Evolutionary conservation across 1,140 invertebrate genomes (phyloP).

Genomic region (Aphaenogaster ashmeadi): DNA sequence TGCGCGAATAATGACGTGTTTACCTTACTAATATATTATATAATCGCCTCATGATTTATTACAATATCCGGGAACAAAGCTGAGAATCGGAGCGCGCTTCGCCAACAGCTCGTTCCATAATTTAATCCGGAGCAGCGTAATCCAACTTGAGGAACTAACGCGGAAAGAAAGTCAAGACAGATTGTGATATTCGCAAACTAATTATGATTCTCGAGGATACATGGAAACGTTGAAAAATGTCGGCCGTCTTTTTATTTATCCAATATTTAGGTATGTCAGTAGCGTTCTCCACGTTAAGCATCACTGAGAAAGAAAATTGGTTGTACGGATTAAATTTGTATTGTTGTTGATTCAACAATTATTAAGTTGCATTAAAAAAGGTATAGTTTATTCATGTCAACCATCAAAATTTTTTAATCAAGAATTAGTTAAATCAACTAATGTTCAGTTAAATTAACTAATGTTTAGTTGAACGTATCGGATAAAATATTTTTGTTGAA

Average conservation of each 20-base stretch:
- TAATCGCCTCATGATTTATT: slow-evolving; percentile 64
- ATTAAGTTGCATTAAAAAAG: too few species aligned
- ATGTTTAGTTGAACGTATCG: too few species aligned
- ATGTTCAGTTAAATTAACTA: too few species aligned
- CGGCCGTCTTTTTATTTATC: not conserved
- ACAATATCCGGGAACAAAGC: slow-evolving; percentile 64
- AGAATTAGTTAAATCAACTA: too few species aligned
- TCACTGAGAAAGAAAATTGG: too few species aligned
- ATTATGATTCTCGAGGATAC: slow-evolving; percentile 24
- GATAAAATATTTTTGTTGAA: too few species aligned
- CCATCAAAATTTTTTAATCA: too few species aligned
- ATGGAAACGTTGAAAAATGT: slow-evolving; percentile 8
- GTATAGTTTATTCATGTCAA: too few species aligned
- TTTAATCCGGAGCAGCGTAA: slow-evolving; percentile 57
- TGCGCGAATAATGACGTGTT: slow-evolving; percentile 66
- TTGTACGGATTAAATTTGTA: too few species aligned
- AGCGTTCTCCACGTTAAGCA: not conserved
- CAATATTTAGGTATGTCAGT: not conserved
- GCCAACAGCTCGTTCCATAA: slow-evolving; percentile 52
- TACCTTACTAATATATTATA: slow-evolving; percentile 67
- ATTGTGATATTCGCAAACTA: slow-evolving; percentile 51
- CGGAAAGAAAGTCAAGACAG: slow-evolving; percentile 53
- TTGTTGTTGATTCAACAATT: too few species aligned
- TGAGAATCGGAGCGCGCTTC: slow-evolving; percentile 63
- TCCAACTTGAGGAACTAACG: slow-evolving; percentile 62